These are phyloP conservation scores for Scartelaos histophorus DNA, from an alignment of 2,113 vertebrate genomes.

Conservation along the genomic window DNA sequence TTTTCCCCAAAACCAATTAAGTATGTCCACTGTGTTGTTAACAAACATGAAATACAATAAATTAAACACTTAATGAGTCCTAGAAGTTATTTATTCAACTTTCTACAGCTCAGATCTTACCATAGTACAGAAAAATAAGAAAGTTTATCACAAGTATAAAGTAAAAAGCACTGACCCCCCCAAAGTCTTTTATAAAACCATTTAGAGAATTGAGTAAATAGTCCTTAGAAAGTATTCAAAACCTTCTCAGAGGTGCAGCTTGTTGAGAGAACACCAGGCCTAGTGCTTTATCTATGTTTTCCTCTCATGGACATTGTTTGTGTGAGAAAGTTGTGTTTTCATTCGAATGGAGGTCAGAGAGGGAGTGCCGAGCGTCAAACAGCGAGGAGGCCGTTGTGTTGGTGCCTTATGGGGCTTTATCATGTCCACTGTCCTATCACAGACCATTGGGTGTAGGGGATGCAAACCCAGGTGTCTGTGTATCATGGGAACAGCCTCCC, in stretches of 20 bases:
- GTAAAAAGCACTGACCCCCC: too few relatives aligned
- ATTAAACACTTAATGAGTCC: too few relatives aligned
- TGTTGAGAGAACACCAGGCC: slow-evolving; percentile 63
- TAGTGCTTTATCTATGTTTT: slow-evolving; percentile 71
- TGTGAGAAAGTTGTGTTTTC: slow-evolving; percentile 74
- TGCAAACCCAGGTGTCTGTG: slow-evolving; percentile 73
- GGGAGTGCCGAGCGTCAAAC: slow-evolving; percentile 38
- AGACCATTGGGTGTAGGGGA: slow-evolving; percentile 40
- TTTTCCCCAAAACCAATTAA: too few relatives aligned
- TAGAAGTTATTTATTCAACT: too few relatives aligned
- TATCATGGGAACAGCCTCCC: slow-evolving; percentile 76
- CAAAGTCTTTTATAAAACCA: neutral
- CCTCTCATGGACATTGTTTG: slow-evolving; percentile 56
- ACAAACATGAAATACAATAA: too few relatives aligned
- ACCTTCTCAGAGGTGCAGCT: slow-evolving; percentile 42
- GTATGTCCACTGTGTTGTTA: too few relatives aligned
- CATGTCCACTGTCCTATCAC: slow-evolving; percentile 49
- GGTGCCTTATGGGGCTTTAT: slow-evolving; percentile 45
- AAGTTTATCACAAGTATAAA: too few relatives aligned
- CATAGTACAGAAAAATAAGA: too few relatives aligned
- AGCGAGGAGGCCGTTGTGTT: slow-evolving; percentile 40
- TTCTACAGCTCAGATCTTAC: too few relatives aligned
- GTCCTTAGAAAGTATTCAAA: slow-evolving; percentile 46
- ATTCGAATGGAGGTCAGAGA: slow-evolving; percentile 74
- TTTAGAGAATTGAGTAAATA: slow-evolving; percentile 11